A percentile compares a stretch with the other conserved stretches of the same genome.
These are phyloP conservation scores for Rhopalosiphum nymphaeae DNA, from an alignment of 2,888 invertebrate genomes.

Conservation along the genomic window DNA sequence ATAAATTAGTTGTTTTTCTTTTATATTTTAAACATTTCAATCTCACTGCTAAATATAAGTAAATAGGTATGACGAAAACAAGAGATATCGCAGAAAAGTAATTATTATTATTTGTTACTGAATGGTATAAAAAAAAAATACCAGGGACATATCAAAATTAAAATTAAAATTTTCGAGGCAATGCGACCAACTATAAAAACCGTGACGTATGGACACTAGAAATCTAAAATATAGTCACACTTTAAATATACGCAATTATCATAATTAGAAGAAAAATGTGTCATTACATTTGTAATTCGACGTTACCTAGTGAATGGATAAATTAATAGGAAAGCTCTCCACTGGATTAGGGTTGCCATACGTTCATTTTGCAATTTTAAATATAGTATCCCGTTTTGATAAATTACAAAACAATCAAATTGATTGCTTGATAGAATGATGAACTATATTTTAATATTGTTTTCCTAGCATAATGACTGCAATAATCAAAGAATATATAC, in stretches of 20 bases:
- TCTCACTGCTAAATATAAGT: neutral
- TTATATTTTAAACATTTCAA: neutral
- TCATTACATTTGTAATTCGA: neutral
- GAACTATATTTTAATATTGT: too few relatives aligned
- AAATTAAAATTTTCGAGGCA: neutral
- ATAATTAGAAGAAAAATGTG: neutral
- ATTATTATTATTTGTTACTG: neutral
- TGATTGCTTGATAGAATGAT: too few relatives aligned
- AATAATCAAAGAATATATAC: too few relatives aligned
- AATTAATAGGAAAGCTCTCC: neutral
- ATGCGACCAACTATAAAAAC: neutral
- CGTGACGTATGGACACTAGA: neutral
- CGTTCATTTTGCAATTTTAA: neutral
- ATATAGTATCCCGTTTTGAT: neutral
- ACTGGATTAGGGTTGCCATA: neutral
- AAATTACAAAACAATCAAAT: neutral
- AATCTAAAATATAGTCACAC: neutral
- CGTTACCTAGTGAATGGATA: neutral
- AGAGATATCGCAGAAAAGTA: neutral
- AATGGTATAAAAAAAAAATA: neutral
- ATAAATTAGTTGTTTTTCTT: neutral
- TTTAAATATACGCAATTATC: neutral
- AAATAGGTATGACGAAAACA: neutral
- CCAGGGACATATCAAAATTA: neutral
- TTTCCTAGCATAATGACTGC: too few relatives aligned